These are phyloP conservation scores for Leucoraja ocellata DNA, from an alignment of 2,797 vertebrate genomes.

Conservation along the genomic window DNA sequence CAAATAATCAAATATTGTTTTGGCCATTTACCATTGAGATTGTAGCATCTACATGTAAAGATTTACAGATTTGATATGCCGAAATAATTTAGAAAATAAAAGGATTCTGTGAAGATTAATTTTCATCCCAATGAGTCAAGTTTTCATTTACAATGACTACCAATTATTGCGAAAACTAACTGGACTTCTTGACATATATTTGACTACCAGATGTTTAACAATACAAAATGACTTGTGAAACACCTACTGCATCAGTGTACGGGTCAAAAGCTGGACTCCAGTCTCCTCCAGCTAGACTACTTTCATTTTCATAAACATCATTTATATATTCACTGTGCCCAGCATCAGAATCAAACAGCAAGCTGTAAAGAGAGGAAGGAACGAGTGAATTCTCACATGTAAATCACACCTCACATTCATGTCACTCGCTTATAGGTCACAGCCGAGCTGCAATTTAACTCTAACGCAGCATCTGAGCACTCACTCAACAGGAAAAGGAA, in stretches of 20 bases:
- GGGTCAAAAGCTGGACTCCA: constrained; percentile 45
- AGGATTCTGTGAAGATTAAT: background rate
- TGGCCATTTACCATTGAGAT: background rate
- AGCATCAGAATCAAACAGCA: constrained; percentile 50
- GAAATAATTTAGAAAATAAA: background rate
- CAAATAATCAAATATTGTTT: background rate
- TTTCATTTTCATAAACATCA: constrained; percentile 58
- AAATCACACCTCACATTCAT: background rate
- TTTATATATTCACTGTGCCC: constrained; percentile 51
- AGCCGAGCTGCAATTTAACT: too few relatives aligned
- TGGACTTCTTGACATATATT: background rate
- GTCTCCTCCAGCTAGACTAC: background rate
- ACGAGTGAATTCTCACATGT: background rate
- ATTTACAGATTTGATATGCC: background rate
- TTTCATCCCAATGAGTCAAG: background rate
- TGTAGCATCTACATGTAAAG: background rate
- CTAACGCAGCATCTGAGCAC: too few relatives aligned
- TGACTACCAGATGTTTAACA: background rate
- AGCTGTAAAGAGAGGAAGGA: constrained; percentile 42
- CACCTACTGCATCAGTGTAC: constrained; percentile 49
- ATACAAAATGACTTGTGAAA: too few relatives aligned
- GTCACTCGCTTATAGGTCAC: background rate
- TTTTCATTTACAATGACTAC: background rate
- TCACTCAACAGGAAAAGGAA: too few relatives aligned
- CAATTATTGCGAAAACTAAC: background rate